These are phyloP conservation scores for Australoheros facetus DNA, from an alignment of 2,797 vertebrate species.

Conservation along the genomic window DNA sequence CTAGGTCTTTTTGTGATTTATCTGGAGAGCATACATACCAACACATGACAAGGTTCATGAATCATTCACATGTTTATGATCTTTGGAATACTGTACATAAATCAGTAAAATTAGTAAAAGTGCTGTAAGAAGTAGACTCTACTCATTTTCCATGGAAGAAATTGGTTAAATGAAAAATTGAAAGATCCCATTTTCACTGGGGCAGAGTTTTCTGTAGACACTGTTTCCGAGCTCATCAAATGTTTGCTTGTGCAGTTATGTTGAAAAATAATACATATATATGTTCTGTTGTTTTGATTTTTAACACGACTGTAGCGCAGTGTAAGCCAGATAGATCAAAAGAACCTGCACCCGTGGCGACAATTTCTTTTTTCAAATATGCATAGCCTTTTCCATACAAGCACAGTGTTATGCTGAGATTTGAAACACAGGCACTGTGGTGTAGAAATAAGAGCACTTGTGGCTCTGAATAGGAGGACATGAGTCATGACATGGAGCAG, in stretches of 20 bases:
- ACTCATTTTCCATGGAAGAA: background rate
- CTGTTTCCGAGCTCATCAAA: background rate
- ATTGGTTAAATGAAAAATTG: background rate
- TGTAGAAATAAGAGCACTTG: conserved; percentile 42
- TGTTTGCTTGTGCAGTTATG: background rate
- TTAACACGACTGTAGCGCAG: background rate
- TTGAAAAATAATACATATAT: no score
- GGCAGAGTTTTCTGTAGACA: background rate
- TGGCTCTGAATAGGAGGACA: conserved; percentile 46
- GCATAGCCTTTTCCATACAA: conserved; percentile 15
- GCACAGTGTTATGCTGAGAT: conserved; percentile 18
- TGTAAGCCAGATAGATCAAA: conserved; percentile 28
- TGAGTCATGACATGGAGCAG: conserved; percentile 71
- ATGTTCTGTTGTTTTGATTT: background rate
- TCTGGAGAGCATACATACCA: background rate
- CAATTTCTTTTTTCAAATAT: conserved; percentile 26
- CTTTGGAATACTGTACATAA: background rate
- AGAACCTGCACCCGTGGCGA: conserved; percentile 34
- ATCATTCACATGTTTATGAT: background rate
- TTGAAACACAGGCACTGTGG: conserved; percentile 17
- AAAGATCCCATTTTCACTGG: background rate
- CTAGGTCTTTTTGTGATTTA: background rate
- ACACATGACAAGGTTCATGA: background rate
- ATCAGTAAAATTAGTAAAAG: background rate
- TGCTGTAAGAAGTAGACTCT: background rate